A percentile compares a stretch with the other conserved stretches of the same genome.
phyloP scores from a whole-genome alignment of 2,113 vertebrate species.

The Lagenorhynchus albirostris region DNA sequence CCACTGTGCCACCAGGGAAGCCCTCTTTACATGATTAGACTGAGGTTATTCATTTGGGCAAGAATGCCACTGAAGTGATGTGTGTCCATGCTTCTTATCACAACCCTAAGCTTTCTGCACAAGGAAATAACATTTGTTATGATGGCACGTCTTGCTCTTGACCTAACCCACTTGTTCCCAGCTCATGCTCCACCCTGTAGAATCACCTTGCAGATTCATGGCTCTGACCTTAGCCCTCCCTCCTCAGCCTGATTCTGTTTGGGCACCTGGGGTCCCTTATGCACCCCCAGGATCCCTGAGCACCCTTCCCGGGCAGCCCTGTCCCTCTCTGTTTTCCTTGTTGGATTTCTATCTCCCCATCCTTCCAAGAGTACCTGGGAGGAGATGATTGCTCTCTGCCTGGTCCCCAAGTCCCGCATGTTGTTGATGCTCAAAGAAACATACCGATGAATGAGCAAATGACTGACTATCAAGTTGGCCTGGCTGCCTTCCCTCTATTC shows the following conservation, averaged over 20 bases:
- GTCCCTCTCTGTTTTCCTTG: background rate
- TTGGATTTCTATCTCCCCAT: background rate
- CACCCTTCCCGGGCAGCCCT: background rate
- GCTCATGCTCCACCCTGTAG: background rate
- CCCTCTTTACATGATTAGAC: background rate
- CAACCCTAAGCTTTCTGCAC: background rate
- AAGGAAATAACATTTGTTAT: background rate
- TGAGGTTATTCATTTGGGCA: background rate
- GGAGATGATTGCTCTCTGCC: background rate
- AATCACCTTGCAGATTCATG: background rate
- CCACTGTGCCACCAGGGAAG: too few relatives aligned
- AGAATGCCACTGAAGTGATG: background rate
- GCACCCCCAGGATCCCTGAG: background rate
- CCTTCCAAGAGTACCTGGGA: background rate
- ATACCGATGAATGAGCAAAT: background rate
- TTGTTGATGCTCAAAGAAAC: background rate
- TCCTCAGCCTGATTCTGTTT: background rate
- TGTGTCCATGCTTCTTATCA: background rate
- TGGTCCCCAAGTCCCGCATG: background rate
- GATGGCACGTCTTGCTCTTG: background rate
- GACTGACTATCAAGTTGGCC: too few relatives aligned
- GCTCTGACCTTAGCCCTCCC: background rate
- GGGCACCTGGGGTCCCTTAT: background rate
- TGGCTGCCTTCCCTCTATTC: background rate
- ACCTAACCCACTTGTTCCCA: background rate